phyloP scores from a whole-genome alignment of 2,113 vertebrate species.

The Columbina picui region DNA sequence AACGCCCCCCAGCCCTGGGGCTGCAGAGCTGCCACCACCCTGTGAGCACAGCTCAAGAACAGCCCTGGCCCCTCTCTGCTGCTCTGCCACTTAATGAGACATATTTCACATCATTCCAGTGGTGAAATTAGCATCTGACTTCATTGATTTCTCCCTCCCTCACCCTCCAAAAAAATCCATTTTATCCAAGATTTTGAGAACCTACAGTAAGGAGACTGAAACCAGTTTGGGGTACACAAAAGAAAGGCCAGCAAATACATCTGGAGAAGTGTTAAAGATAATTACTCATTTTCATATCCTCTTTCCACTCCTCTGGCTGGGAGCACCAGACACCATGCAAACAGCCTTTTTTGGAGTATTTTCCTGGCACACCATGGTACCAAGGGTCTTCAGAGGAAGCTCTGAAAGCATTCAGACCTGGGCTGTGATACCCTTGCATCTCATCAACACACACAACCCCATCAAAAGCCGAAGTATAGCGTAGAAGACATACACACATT shows the following conservation, averaged over 20 bases:
- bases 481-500: background rate
- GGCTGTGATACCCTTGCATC: background rate
- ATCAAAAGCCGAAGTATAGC: background rate
- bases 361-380: background rate
- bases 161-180: background rate
- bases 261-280: background rate
- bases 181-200: conserved; percentile 5
- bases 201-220: background rate
- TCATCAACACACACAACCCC: background rate
- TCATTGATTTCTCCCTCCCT: background rate
- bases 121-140: conserved; percentile 9
- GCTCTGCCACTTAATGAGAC: background rate
- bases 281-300: background rate
- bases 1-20: background rate
- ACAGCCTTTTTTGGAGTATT: background rate
- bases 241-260: background rate
- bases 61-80: background rate
- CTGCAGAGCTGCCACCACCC: background rate
- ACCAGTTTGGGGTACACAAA: background rate
- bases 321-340: background rate
- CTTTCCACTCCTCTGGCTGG: background rate
- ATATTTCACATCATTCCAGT: background rate
- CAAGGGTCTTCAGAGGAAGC: background rate
- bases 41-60: too few relatives aligned
- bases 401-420: background rate